phyloP scores from a whole-genome alignment of 2,888 invertebrate species.

The Tachina grossa region DNA sequence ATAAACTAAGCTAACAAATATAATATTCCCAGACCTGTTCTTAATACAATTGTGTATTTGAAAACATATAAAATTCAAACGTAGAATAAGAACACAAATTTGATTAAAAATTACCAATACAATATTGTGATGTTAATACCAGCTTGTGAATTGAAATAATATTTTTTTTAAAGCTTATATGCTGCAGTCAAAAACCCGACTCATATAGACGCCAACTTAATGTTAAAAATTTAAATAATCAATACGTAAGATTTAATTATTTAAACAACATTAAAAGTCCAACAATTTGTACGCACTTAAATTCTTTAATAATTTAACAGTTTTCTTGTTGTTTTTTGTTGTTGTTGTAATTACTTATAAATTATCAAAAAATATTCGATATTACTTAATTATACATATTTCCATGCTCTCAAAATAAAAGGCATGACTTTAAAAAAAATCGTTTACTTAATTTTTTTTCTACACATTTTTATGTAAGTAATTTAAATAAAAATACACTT shows the following conservation, averaged over 20 bases:
- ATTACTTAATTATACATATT: conserved; percentile 46
- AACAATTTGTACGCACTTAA: neutral
- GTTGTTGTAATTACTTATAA: conserved; percentile 5
- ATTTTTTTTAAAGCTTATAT: neutral
- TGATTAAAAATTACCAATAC: too few species aligned
- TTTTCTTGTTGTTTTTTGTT: neutral
- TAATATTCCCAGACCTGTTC: too few species aligned
- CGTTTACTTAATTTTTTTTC: conserved; percentile 23
- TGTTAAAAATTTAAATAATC: neutral
- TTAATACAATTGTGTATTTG: too few species aligned
- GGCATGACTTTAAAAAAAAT: conserved; percentile 17
- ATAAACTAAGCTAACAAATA: too few species aligned
- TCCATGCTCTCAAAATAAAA: conserved; percentile 57
- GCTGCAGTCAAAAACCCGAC: neutral
- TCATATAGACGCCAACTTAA: neutral
- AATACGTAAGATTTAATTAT: neutral
- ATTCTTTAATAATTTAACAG: neutral
- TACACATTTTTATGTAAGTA: conserved; percentile 37
- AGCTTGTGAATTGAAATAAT: too few species aligned
- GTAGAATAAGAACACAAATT: too few species aligned
- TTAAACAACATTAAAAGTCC: neutral
- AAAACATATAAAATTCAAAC: too few species aligned
- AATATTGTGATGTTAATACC: too few species aligned
- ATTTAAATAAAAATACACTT: conserved; percentile 59
- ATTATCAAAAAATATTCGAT: conserved; percentile 2